Conservation (phyloP, 2,888 invertebrate species). For the Melinaea marsaeus region DNA sequence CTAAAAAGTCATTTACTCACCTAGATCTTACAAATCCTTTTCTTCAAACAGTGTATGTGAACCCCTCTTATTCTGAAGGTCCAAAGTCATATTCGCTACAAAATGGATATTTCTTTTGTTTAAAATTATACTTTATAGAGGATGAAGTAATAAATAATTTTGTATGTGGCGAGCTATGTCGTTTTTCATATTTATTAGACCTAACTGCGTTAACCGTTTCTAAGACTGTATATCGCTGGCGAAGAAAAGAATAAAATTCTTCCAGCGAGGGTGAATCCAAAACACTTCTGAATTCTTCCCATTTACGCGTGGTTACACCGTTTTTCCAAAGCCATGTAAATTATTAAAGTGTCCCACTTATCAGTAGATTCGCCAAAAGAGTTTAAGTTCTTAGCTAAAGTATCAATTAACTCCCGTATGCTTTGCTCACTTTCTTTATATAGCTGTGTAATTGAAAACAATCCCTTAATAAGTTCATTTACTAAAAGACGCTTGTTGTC, state of each 20-base stretch:
- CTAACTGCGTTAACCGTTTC: neutral
- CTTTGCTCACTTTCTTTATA: slow-evolving; percentile 26
- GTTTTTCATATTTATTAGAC: neutral
- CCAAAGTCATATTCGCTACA: slow-evolving; percentile 14
- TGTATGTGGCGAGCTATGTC: neutral
- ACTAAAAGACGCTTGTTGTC: slow-evolving; percentile 28
- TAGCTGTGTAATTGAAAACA: slow-evolving; percentile 20
- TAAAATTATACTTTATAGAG: slow-evolving; percentile 1
- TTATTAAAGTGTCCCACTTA: slow-evolving; percentile 26
- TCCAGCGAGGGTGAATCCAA: slow-evolving; percentile 16
- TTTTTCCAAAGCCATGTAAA: slow-evolving; percentile 25
- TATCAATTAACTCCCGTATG: slow-evolving; percentile 29
- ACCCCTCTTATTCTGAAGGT: no score
- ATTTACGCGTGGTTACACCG: slow-evolving; percentile 20
- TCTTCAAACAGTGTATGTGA: no score
- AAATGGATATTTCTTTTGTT: slow-evolving; percentile 17
- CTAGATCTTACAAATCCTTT: no score
- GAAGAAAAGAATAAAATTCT: no score
- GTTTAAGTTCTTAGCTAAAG: slow-evolving; percentile 31
- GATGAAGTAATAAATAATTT: slow-evolving; percentile 15
- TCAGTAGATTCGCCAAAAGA: slow-evolving; percentile 30
- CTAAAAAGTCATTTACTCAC: no score
- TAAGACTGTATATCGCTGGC: neutral
- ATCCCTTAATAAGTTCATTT: slow-evolving; percentile 22
- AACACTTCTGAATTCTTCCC: slow-evolving; percentile 22